Evolutionary conservation across 2,888 invertebrate species (phyloP).

Genomic region (Zygothrica quintamaculata): DNA sequence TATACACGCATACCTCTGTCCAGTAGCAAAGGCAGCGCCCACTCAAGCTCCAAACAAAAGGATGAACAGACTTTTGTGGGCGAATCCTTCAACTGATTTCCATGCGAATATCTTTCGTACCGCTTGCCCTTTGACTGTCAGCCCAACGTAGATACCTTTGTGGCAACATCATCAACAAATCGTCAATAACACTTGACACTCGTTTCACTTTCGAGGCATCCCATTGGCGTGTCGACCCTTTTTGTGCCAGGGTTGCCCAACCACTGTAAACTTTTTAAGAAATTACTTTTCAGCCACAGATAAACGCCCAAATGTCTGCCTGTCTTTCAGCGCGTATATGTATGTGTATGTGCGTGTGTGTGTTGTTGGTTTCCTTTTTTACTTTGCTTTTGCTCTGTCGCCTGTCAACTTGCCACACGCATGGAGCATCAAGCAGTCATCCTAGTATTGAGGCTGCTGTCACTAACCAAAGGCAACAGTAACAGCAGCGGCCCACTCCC

Average conservation of each 20-base stretch:
- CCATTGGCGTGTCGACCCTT: conserved; percentile 35
- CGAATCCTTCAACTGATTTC: conserved; percentile 50
- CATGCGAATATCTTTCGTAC: conserved; percentile 49
- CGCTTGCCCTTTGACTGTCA: conserved; percentile 31
- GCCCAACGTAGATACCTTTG: conserved; percentile 45
- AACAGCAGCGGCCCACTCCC: too few relatives aligned
- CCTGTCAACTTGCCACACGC: conserved; percentile 50
- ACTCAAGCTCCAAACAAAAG: conserved; percentile 48
- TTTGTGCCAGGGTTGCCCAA: conserved; percentile 27
- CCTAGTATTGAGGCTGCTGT: conserved; percentile 51
- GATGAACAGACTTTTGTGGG: conserved; percentile 23
- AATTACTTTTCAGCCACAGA: conserved; percentile 69
- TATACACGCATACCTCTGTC: conserved; percentile 18
- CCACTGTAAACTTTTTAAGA: conserved; percentile 63
- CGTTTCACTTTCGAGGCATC: conserved; percentile 40
- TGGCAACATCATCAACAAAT: conserved; percentile 77
- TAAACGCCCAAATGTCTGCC: conserved; percentile 47
- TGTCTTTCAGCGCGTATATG: too few relatives aligned
- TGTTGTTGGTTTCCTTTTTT: conserved; percentile 3
- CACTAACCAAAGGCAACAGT: conserved; percentile 43
- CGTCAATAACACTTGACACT: conserved; percentile 79
- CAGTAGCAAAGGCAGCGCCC: conserved; percentile 22
- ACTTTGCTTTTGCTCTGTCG: conserved; percentile 13
- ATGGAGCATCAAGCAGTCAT: conserved; percentile 35
- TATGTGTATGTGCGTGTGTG: too few relatives aligned